Percentiles rank a stretch among this genome's conserved stretches.
These are phyloP conservation scores for Amblyopsis rosae DNA, from an alignment of 2,113 vertebrate genomes.

Conservation along the genomic window DNA sequence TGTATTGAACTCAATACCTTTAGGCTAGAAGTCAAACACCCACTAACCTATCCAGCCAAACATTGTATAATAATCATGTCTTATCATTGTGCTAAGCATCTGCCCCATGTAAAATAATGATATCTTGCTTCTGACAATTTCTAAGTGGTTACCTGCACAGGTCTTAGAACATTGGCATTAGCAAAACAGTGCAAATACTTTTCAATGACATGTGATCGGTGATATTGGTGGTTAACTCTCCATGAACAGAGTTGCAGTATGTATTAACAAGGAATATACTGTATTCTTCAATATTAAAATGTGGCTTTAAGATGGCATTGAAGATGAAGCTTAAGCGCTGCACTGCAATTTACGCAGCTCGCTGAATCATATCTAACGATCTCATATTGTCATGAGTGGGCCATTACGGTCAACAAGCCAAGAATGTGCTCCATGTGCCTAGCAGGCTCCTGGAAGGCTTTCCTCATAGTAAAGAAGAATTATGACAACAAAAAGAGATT, in stretches of 20 bases:
- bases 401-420: slow-evolving; percentile 61
- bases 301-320: background rate
- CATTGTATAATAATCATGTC: too few relatives aligned
- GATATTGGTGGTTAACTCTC: too few relatives aligned
- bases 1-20: too few relatives aligned
- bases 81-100: too few relatives aligned
- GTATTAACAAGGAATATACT: slow-evolving; percentile 3
- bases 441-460: slow-evolving; percentile 31
- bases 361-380: slow-evolving; percentile 57
- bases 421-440: slow-evolving; percentile 43
- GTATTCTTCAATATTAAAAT: background rate
- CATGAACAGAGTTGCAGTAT: too few relatives aligned
- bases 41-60: too few relatives aligned
- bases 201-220: too few relatives aligned
- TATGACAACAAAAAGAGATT: background rate
- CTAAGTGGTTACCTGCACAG: too few relatives aligned
- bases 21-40: too few relatives aligned
- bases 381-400: slow-evolving; percentile 61
- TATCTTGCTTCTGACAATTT: too few relatives aligned
- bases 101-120: too few relatives aligned
- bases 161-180: background rate
- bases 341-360: slow-evolving; percentile 30
- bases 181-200: background rate
- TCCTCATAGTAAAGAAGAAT: slow-evolving; percentile 17
- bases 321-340: slow-evolving; percentile 41